A percentile compares a stretch with the other conserved stretches of the same genome.
These are phyloP conservation scores for Enteromius thamalakanensis DNA, from an alignment of 2,797 vertebrate genomes.

Conservation along the genomic window DNA sequence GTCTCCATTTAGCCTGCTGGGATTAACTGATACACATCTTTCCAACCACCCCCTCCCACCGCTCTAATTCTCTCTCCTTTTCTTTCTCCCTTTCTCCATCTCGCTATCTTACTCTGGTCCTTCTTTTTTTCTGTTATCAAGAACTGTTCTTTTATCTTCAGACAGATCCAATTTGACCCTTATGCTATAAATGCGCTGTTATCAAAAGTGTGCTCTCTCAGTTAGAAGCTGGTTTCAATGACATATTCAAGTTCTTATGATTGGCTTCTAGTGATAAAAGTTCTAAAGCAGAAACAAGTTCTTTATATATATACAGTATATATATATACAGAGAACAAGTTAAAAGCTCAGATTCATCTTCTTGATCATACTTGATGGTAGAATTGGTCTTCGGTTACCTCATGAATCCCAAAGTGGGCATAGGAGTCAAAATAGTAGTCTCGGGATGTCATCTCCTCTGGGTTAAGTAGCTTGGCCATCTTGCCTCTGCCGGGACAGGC, in stretches of 20 bases:
- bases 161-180: constrained; percentile 74
- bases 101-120: constrained; percentile 10
- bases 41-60: constrained; percentile 64
- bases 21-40: constrained; percentile 69
- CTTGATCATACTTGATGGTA: background rate
- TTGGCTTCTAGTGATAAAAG: background rate
- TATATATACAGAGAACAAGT: background rate
- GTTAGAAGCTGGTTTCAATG: background rate
- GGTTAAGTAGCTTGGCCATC: constrained; percentile 91
- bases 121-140: constrained; percentile 63
- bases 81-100: constrained; percentile 12
- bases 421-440: constrained; percentile 99
- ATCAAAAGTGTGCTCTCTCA: constrained; percentile 19
- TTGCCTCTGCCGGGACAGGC: constrained; percentile 89
- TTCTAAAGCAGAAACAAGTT: background rate
- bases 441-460: constrained; percentile 97
- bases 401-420: constrained; percentile 97
- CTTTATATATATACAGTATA: background rate
- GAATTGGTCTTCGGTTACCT: constrained; percentile 77
- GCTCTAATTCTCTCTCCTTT: constrained; percentile 56
- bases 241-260: background rate
- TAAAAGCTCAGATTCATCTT: background rate
- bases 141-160: constrained; percentile 70
- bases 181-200: constrained; percentile 71
- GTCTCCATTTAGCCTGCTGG: constrained; percentile 68